These are phyloP conservation scores for Heliopora coerulea DNA, from an alignment of 92 coral and sea anemone genomes.

Conservation along the genomic window DNA sequence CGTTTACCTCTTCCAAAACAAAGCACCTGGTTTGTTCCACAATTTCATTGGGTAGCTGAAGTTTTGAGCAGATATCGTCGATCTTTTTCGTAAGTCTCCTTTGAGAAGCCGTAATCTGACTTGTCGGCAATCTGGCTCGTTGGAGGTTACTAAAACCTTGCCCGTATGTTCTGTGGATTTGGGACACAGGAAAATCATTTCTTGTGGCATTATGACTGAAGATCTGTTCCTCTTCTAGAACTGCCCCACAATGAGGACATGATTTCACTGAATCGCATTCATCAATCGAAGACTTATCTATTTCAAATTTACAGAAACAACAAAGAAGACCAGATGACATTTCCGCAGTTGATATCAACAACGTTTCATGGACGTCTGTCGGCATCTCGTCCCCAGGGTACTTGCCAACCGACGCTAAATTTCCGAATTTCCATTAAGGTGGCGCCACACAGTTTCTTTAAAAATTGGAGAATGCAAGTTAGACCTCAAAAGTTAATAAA, in stretches of 20 bases:
- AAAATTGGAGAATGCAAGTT: no score
- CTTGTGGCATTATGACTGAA: not conserved
- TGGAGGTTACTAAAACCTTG: not conserved
- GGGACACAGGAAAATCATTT: not conserved
- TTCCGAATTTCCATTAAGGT: no score
- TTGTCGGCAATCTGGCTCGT: not conserved
- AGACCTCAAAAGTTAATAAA: no score
- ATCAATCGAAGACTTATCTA: conserved; percentile 1
- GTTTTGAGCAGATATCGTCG: not conserved
- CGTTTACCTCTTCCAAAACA: not conserved
- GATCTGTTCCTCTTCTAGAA: conserved; percentile 20
- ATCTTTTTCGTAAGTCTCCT: not conserved
- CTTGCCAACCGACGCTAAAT: no score
- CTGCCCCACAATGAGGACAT: conserved; percentile 36
- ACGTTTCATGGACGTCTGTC: no score
- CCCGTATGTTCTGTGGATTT: not conserved
- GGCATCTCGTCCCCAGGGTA: no score
- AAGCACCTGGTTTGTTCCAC: not conserved
- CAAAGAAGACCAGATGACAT: not conserved
- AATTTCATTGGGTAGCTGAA: conserved; percentile 11
- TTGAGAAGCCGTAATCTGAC: not conserved
- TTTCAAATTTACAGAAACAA: conserved; percentile 3
- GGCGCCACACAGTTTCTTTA: no score
- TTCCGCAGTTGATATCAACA: not conserved
- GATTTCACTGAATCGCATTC: conserved; percentile 4